A percentile compares a stretch with the other conserved stretches of the same genome.
phyloP scores from a whole-genome alignment of 2,797 vertebrate genomes.

The Peromyscus melanophrys region DNA sequence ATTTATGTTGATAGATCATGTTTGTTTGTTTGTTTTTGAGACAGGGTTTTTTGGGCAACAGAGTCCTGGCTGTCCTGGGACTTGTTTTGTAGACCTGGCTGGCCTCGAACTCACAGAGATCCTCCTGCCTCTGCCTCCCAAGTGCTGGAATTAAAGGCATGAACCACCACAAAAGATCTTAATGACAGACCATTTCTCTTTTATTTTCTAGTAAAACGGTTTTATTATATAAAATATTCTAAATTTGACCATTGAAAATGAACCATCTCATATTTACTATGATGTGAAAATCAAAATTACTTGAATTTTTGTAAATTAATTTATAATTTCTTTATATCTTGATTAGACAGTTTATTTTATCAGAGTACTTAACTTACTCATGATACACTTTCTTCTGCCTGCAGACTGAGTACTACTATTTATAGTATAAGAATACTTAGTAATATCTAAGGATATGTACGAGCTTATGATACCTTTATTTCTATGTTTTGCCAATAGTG shows the following conservation, averaged over 20 bases:
- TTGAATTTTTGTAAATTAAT: neutral
- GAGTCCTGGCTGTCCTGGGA: too few species aligned
- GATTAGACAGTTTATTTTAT: neutral
- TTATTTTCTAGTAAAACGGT: neutral
- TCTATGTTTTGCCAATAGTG: neutral
- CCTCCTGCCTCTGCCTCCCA: too few species aligned
- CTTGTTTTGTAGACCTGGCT: too few species aligned
- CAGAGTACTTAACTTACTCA: neutral
- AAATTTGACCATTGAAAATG: neutral
- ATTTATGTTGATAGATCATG: conserved; percentile 31
- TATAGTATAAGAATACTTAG: neutral
- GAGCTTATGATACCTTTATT: neutral
- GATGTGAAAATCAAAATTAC: neutral
- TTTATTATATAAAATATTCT: neutral
- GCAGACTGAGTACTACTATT: neutral
- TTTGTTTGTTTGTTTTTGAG: too few species aligned
- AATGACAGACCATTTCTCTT: neutral
- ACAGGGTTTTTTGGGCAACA: too few species aligned
- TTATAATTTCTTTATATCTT: neutral
- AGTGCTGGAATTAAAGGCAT: too few species aligned
- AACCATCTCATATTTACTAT: too few species aligned
- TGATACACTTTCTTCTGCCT: neutral
- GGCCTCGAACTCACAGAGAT: too few species aligned
- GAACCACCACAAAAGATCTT: too few species aligned
- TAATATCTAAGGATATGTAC: neutral